Base-by-base conservation (phyloP, 1,140 invertebrate species). In the Drosophila hydei region DNA sequence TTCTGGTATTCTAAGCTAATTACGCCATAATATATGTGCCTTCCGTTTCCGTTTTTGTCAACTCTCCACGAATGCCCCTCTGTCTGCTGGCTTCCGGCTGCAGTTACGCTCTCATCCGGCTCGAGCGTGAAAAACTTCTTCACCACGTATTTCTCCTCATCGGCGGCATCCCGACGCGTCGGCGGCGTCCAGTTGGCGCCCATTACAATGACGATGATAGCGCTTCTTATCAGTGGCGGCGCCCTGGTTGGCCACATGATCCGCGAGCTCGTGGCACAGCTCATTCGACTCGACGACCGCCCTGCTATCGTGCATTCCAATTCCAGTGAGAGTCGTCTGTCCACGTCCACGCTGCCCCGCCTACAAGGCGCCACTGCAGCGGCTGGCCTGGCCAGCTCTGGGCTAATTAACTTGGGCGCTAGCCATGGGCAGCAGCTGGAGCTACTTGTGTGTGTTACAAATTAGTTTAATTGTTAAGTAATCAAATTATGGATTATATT, bases 51-150 rank as follows among this genome's bases (percentile, higher is more conserved):
- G 65, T 67, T 67, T 67, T 6, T 33, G 21, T 23, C 40, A 45
- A 72, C 30, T 43, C 51, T 43, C 55, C n/a, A 8, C 11, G 11
- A 12, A 30, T 27, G 47, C 42, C 42, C 30, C 25, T 42, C 25
- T 42, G 23, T 72, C 25, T 58, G 63, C 38, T 60, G 61, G 42
- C 38, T 78, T 62, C 55, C 76, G 63, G 43, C 25, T 65, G 50
- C 70, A 91, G 89, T 91, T 54, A 91, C 89, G 43, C 85, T 88
- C 40, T 91, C 89, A 33, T 91, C 89, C 45, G 77, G 90, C 56
- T 84, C 89, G 50, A 73, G 89, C 67, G 61, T 84, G 72, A 84
- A 75, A 64, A 89, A 77, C 74, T 91, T 91, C 75, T 77, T 91
- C 43, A 88, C 72, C 58, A 77, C 79, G 27, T 89, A 80, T 74